Conservation (phyloP, 2,113 vertebrate genomes). For the Tiliqua scincoides region DNA sequence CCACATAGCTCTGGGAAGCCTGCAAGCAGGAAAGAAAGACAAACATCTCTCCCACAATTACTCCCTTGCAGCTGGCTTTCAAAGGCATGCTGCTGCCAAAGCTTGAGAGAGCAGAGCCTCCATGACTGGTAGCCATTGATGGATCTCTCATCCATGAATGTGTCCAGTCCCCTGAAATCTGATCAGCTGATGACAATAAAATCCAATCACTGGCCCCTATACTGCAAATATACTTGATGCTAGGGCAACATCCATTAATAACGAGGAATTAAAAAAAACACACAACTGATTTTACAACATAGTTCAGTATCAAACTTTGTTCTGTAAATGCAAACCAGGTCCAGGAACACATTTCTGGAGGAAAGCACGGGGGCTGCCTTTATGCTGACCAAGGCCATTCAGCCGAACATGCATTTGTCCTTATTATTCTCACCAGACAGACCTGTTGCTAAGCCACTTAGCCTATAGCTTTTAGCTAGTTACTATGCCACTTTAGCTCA, state of each 20-base stretch:
- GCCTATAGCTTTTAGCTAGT: neutral
- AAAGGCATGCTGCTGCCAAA: no score
- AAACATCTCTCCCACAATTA: no score
- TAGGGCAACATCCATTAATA: neutral
- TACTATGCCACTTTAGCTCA: neutral
- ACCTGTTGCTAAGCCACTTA: conserved; percentile 19
- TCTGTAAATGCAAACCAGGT: neutral
- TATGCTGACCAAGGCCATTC: neutral
- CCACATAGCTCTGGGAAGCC: no score
- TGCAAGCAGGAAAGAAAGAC: no score
- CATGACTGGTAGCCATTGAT: no score
- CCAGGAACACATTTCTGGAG: neutral
- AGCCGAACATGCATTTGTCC: neutral
- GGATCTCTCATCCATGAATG: no score
- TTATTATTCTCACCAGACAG: neutral
- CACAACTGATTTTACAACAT: neutral
- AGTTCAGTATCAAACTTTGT: neutral
- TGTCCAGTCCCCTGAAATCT: neutral
- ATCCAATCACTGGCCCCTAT: neutral
- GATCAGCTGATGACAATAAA: neutral
- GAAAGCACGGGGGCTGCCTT: neutral
- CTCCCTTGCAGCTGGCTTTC: no score
- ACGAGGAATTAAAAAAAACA: neutral
- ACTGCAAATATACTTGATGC: conserved; percentile 5
- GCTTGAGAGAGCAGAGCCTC: no score